Conservation (phyloP, 2,888 invertebrate genomes). For the Chrysina gloriosa region DNA sequence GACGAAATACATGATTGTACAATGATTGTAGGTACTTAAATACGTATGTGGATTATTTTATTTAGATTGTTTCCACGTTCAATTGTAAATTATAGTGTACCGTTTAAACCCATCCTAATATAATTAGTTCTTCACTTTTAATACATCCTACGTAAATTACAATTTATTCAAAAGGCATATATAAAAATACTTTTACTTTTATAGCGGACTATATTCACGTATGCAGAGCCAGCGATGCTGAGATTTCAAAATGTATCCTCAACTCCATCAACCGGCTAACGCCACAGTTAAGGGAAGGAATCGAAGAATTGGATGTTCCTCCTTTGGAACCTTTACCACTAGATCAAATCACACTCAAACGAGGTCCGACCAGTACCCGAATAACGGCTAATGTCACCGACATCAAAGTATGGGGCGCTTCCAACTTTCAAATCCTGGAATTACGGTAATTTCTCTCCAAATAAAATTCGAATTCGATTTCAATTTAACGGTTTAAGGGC, state of each 20-base stretch:
- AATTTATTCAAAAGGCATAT: too few species aligned
- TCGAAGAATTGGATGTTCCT: constrained; percentile 76
- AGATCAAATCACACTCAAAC: constrained; percentile 71
- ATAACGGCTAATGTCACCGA: constrained; percentile 73
- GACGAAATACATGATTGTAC: too few species aligned
- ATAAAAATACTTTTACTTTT: constrained; percentile 45
- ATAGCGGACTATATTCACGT: constrained; percentile 70
- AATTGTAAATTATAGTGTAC: too few species aligned
- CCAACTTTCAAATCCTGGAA: constrained; percentile 70
- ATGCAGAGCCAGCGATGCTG: constrained; percentile 67
- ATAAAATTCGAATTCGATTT: not conserved
- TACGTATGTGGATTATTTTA: too few species aligned
- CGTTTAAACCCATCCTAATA: too few species aligned
- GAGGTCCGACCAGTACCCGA: constrained; percentile 66
- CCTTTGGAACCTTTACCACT: constrained; percentile 73
- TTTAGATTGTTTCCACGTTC: too few species aligned
- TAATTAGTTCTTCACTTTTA: too few species aligned
- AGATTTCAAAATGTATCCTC: constrained; percentile 65
- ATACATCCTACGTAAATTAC: too few species aligned
- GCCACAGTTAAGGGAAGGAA: constrained; percentile 69
- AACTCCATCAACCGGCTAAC: constrained; percentile 66
- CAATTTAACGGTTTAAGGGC: constrained; percentile 63
- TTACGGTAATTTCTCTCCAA: constrained; percentile 66
- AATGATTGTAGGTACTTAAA: not conserved
- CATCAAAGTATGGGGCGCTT: constrained; percentile 71